Conservation (phyloP, 2,888 invertebrate species). For the Lysandra coridon region DNA sequence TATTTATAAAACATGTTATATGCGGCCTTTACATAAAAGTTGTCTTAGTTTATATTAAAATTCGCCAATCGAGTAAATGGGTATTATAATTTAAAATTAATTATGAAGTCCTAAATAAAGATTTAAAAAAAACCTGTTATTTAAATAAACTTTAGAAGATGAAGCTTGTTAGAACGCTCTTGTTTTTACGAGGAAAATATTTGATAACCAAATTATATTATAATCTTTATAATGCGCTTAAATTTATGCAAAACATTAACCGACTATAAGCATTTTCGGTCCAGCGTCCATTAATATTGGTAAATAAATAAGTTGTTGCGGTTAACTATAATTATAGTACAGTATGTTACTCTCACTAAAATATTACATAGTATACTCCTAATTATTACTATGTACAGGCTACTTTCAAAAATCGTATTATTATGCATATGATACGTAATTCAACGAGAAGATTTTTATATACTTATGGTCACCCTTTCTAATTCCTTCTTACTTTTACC, state of each 20-base stretch:
- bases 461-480: slow-evolving; percentile 27
- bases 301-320: background rate
- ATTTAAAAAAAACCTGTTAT: background rate
- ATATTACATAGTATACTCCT: background rate
- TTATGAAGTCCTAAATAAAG: background rate
- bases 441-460: background rate
- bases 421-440: slow-evolving; percentile 7
- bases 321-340: background rate
- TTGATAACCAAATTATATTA: background rate
- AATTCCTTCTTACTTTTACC: slow-evolving; percentile 25
- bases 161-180: background rate
- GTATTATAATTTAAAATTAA: slow-evolving; percentile 4
- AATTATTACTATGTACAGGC: background rate
- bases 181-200: background rate
- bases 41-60: background rate
- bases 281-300: background rate
- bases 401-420: slow-evolving; percentile 10
- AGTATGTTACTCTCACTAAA: background rate
- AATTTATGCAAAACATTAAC: background rate
- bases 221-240: background rate
- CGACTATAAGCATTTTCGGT: background rate
- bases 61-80: background rate
- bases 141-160: background rate
- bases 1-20: background rate
- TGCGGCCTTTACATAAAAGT: background rate